These are phyloP conservation scores for Thereva unica DNA, from an alignment of 2,888 invertebrate genomes.

Conservation along the genomic window DNA sequence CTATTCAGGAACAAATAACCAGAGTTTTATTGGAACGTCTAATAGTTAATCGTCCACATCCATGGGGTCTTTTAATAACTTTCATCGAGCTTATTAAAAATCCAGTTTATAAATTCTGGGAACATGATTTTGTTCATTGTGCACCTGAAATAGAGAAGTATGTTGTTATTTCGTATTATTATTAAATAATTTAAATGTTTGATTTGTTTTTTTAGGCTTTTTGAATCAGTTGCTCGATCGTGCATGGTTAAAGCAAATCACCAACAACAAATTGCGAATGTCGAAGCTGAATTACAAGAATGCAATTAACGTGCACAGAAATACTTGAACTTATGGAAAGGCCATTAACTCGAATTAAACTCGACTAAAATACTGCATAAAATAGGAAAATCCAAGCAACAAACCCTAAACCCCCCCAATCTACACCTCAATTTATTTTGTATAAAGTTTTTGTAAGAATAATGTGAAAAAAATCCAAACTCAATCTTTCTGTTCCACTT, in stretches of 20 bases:
- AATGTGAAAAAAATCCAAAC: no score
- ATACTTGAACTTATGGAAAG: background rate
- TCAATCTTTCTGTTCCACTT: no score
- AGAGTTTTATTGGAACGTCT: constrained; percentile 93
- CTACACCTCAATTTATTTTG: no score
- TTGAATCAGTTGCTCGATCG: constrained; percentile 94
- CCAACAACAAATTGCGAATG: constrained; percentile 55
- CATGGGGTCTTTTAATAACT: constrained; percentile 98
- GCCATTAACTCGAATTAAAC: constrained; percentile 1
- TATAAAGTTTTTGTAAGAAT: no score
- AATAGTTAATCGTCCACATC: constrained; percentile 98
- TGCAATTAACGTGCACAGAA: constrained; percentile 48
- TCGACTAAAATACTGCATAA: no score
- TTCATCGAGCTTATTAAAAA: constrained; percentile 99
- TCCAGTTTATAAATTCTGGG: constrained; percentile 98
- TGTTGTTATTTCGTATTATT: constrained; percentile 52
- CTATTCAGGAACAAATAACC: constrained; percentile 98
- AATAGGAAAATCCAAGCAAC: no score
- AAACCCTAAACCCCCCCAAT: no score
- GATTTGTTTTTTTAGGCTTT: constrained; percentile 66
- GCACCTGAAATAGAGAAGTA: constrained; percentile 99
- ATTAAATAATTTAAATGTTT: background rate
- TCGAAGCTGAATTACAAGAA: constrained; percentile 55
- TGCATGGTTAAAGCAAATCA: constrained; percentile 85
- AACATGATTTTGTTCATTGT: constrained; percentile 98